Evolutionary conservation across 2,797 vertebrate genomes (phyloP).

Genomic region (Linurgus olivaceus): DNA sequence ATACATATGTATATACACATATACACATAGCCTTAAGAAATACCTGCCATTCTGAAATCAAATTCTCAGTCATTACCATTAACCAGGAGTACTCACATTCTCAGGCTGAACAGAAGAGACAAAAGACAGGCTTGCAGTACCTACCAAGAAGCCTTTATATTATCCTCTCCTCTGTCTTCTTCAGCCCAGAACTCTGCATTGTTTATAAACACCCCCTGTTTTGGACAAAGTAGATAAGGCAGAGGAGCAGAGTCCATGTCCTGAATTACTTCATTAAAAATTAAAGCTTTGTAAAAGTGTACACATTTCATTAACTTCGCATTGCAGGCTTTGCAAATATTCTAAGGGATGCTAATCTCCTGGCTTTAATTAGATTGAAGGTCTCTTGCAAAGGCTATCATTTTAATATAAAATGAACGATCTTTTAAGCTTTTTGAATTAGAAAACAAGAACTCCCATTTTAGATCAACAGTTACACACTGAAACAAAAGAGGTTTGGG

Average conservation of each 20-base stretch:
- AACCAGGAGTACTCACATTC: background rate
- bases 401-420: slow-evolving; percentile 74
- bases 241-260: slow-evolving; percentile 11
- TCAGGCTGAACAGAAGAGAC: background rate
- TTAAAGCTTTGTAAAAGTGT: slow-evolving; percentile 77
- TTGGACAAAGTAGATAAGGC: slow-evolving; percentile 9
- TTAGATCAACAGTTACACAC: slow-evolving; percentile 58
- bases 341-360: slow-evolving; percentile 76
- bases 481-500: slow-evolving; percentile 4
- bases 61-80: background rate
- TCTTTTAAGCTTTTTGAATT: slow-evolving; percentile 70
- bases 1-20: accelerated
- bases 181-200: background rate
- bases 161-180: background rate
- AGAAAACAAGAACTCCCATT: slow-evolving; percentile 64
- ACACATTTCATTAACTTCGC: slow-evolving; percentile 77
- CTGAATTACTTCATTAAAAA: slow-evolving; percentile 77
- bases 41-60: background rate
- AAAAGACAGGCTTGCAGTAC: background rate
- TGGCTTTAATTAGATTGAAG: slow-evolving; percentile 78
- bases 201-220: slow-evolving; percentile 50
- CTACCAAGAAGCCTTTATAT: background rate
- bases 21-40: background rate
- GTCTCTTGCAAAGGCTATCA: slow-evolving; percentile 77
- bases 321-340: slow-evolving; percentile 77